These are phyloP conservation scores for Eucidaris tribuloides DNA, from an alignment of 35 echinoderm and acorn worm genomes.

Conservation along the genomic window DNA sequence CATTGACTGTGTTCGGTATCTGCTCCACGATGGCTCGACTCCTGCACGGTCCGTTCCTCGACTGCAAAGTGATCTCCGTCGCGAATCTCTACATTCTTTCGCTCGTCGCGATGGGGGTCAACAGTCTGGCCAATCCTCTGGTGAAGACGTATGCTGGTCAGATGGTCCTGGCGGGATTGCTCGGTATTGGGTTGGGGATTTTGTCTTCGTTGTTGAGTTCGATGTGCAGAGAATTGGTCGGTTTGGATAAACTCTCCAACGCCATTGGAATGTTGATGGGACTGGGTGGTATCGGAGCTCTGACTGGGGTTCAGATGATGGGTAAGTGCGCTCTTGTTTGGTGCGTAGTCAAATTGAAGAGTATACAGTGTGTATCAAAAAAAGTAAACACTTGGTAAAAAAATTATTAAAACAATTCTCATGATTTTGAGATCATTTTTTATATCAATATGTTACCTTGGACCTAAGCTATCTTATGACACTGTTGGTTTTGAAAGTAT, in stretches of 20 bases:
- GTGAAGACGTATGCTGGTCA: background rate
- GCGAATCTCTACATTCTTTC: background rate
- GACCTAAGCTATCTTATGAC: too few relatives aligned
- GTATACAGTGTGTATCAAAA: too few relatives aligned
- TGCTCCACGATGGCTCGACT: background rate
- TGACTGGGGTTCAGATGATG: background rate
- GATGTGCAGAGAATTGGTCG: background rate
- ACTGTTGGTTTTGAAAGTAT: too few relatives aligned
- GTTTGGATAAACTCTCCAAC: background rate
- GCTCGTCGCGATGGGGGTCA: background rate
- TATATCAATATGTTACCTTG: too few relatives aligned
- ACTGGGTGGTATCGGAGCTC: background rate
- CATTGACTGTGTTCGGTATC: background rate
- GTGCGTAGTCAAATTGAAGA: too few relatives aligned
- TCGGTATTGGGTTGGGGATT: background rate
- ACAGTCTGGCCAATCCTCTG: background rate
- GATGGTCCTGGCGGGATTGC: background rate
- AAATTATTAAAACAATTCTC: too few relatives aligned
- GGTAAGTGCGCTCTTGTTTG: too few relatives aligned
- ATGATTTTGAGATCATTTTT: too few relatives aligned
- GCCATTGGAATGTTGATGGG: background rate
- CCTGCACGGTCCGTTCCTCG: background rate
- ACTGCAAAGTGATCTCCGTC: background rate
- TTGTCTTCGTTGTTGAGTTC: background rate
- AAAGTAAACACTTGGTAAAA: too few relatives aligned